These are phyloP conservation scores for Myotis myotis DNA, from an alignment of 2,797 vertebrate genomes.

Conservation along the genomic window DNA sequence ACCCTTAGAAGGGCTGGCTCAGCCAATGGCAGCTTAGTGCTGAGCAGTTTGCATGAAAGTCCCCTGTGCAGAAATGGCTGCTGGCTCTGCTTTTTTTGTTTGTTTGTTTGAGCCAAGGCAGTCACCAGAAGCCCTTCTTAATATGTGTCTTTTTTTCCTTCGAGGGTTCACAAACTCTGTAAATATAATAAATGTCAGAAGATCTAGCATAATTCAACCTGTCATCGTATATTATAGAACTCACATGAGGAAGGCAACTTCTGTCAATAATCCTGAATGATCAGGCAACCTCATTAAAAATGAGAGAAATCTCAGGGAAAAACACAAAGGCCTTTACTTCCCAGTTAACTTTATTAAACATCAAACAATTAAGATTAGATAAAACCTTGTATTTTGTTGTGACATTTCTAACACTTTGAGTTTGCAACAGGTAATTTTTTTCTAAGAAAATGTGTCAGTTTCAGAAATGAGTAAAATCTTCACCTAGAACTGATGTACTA, in stretches of 20 bases:
- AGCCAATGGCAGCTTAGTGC: neutral
- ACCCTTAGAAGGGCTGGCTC: neutral
- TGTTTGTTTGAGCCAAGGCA: neutral
- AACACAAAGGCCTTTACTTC: neutral
- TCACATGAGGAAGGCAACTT: neutral
- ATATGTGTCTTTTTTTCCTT: neutral
- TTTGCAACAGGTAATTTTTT: neutral
- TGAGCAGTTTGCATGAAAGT: neutral
- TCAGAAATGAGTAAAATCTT: slow-evolving; percentile 28
- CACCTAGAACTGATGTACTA: neutral
- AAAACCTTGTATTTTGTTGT: slow-evolving; percentile 29
- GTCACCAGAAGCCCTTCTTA: neutral
- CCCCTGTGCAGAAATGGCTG: neutral
- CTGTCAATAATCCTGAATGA: neutral
- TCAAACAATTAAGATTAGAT: neutral
- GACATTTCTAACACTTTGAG: slow-evolving; percentile 9
- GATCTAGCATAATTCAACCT: neutral
- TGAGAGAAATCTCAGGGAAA: neutral
- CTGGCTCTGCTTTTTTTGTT: neutral
- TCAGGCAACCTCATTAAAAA: neutral
- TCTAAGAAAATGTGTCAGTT: neutral
- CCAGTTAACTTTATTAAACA: neutral
- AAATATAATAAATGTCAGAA: neutral
- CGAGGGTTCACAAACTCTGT: neutral
- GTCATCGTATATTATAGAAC: neutral